phyloP scores from a whole-genome alignment of 2,797 vertebrate genomes.

The Corythornis leucogaster region DNA sequence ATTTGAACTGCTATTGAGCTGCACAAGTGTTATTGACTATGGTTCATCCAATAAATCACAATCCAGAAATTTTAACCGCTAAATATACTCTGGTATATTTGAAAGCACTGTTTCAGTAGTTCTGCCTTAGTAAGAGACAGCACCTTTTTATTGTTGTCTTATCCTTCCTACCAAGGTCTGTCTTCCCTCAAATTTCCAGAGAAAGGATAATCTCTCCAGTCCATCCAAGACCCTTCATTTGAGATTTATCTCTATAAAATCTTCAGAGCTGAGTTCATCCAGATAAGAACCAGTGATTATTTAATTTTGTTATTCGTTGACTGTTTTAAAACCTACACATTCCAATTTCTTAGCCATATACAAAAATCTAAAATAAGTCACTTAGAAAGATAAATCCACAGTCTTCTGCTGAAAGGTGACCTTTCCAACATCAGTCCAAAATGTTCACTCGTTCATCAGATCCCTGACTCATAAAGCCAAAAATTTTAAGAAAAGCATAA shows the following conservation, averaged over 20 bases:
- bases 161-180: neutral
- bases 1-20: constrained; percentile 20
- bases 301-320: neutral
- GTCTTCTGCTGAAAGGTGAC: neutral
- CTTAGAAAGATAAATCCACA: neutral
- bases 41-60: neutral
- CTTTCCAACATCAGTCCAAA: neutral
- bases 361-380: neutral
- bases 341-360: neutral
- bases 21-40: neutral
- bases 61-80: constrained; percentile 24
- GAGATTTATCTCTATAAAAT: neutral
- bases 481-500: neutral
- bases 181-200: neutral
- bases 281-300: neutral
- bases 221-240: neutral
- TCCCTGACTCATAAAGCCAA: neutral
- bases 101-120: neutral
- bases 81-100: constrained; percentile 3
- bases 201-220: neutral
- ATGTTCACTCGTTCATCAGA: neutral
- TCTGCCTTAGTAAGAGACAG: neutral
- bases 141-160: neutral
- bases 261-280: neutral
- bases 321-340: neutral